Evolutionary conservation across 2,888 invertebrate species (phyloP).

Genomic region (Phasia obesa): DNA sequence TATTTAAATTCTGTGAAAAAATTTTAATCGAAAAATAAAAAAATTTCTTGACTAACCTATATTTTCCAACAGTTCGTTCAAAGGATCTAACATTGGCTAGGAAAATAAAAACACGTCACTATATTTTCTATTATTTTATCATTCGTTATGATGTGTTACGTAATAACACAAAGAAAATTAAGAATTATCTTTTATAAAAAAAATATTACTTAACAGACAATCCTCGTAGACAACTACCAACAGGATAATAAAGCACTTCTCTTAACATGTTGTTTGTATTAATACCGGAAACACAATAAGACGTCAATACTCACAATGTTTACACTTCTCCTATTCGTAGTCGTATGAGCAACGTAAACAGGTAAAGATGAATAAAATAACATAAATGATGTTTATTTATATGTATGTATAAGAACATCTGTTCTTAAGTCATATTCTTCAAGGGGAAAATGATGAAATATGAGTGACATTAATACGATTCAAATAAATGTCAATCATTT

Average conservation of each 20-base stretch:
- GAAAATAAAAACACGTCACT: too few relatives aligned
- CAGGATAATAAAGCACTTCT: conserved; percentile 9
- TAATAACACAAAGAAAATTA: too few relatives aligned
- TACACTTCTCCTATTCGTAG: neutral
- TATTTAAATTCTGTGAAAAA: too few relatives aligned
- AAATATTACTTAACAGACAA: neutral
- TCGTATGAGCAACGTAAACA: conserved; percentile 18
- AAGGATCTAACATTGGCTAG: too few relatives aligned
- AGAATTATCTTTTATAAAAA: too few relatives aligned
- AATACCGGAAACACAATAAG: too few relatives aligned
- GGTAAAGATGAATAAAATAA: neutral
- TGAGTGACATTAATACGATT: conserved; percentile 80
- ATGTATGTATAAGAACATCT: neutral
- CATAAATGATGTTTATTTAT: conserved; percentile 33
- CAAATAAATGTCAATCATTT: conserved; percentile 77
- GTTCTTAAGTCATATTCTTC: conserved; percentile 6
- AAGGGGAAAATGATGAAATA: conserved; percentile 65
- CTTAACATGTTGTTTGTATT: neutral
- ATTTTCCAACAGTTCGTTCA: too few relatives aligned
- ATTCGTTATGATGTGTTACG: too few relatives aligned
- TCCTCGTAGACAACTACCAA: neutral
- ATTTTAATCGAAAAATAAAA: too few relatives aligned
- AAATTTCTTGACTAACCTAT: too few relatives aligned
- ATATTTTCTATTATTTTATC: too few relatives aligned
- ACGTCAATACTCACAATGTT: too few relatives aligned